Evolutionary conservation across 2,113 vertebrate species (phyloP).

Genomic region (Alexandromys fortis): DNA sequence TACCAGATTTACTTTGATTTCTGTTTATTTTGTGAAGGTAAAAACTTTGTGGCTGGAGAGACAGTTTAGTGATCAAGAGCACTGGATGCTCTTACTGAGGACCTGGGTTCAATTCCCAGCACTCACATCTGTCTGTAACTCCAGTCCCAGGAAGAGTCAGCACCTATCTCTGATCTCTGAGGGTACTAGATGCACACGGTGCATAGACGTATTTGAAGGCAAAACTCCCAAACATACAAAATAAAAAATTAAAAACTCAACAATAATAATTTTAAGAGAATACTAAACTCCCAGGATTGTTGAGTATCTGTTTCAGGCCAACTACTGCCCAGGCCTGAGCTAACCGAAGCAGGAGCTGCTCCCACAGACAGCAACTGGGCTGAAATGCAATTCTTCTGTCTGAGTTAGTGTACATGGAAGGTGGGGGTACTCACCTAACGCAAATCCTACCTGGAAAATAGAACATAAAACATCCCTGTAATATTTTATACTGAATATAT

Average conservation of each 20-base stretch:
- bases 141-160: not conserved
- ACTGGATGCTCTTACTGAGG: not conserved
- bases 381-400: not conserved
- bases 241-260: not conserved
- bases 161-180: not conserved
- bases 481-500: conserved; percentile 8
- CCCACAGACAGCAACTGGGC: not conserved
- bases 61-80: not conserved
- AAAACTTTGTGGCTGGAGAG: not conserved
- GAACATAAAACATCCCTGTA: not conserved
- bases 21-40: conserved; percentile 35
- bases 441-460: not conserved
- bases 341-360: not conserved
- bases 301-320: not conserved
- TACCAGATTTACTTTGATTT: conserved; percentile 38
- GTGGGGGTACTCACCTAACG: not conserved
- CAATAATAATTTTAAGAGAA: not conserved
- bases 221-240: not conserved
- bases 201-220: not conserved
- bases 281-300: not conserved
- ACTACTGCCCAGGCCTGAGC: not conserved
- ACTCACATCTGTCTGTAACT: not conserved
- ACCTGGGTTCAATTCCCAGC: not conserved
- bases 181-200: not conserved
- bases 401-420: not conserved